Conservation (phyloP, 1,140 invertebrate species). For the Limonius californicus region DNA sequence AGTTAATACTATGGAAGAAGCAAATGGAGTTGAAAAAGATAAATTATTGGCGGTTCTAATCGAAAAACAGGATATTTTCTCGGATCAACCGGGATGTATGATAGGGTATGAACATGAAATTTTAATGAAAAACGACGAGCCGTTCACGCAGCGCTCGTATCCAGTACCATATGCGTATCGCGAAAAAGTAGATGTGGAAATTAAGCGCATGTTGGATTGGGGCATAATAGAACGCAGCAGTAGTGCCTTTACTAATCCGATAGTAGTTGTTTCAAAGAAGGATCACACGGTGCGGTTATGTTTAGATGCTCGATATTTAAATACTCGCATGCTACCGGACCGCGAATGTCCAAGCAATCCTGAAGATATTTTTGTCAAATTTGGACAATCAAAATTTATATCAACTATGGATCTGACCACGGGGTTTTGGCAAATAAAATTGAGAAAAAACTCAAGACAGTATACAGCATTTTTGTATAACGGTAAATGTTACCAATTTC, state of each 20-base stretch:
- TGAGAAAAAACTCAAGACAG: constrained; percentile 16
- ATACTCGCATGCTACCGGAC: constrained; percentile 29
- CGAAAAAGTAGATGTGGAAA: constrained; percentile 22
- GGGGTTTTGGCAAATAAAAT: constrained; percentile 21
- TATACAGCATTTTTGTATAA: constrained; percentile 14
- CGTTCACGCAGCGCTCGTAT: constrained; percentile 32
- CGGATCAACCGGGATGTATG: constrained; percentile 20
- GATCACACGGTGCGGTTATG: constrained; percentile 27
- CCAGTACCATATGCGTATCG: constrained; percentile 36
- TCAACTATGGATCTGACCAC: constrained; percentile 8
- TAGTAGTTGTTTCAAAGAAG: constrained; percentile 4
- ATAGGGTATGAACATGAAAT: constrained; percentile 35
- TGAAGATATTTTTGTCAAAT: constrained; percentile 10
- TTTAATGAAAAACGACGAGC: constrained; percentile 24
- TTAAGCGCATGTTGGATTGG: constrained; percentile 28
- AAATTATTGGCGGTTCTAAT: neutral
- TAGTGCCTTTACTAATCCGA: neutral
- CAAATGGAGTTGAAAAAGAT: neutral
- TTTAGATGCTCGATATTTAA: constrained; percentile 34
- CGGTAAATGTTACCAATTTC: constrained; percentile 3
- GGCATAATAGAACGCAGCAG: constrained; percentile 11
- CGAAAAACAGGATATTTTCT: constrained; percentile 17
- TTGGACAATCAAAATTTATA: neutral
- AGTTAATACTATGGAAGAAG: neutral
- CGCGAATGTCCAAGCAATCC: constrained; percentile 28